A percentile compares a stretch with the other conserved stretches of the same genome.
Conservation (phyloP, 2,888 invertebrate genomes). For the Andrena praecox region DNA sequence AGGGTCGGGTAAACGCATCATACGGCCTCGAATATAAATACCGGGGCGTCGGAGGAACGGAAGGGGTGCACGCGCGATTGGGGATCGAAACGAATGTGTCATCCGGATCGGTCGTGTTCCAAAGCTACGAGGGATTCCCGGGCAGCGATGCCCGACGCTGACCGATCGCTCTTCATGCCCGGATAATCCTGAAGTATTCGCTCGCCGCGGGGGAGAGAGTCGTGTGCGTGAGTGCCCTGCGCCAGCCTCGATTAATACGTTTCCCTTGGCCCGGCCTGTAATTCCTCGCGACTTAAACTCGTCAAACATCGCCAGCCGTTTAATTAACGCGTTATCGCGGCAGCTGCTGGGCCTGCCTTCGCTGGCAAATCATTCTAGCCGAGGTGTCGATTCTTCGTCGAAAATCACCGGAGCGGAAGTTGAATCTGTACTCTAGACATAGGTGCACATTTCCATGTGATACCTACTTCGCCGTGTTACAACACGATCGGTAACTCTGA, state of each 20-base stretch:
- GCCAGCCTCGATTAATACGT: slow-evolving; percentile 65
- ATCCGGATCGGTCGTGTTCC: slow-evolving; percentile 68
- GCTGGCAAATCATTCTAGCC: slow-evolving; percentile 25
- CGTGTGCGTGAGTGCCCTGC: slow-evolving; percentile 26
- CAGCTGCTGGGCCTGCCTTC: neutral
- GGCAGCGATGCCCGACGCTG: slow-evolving; percentile 70
- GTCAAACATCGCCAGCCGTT: slow-evolving; percentile 49
- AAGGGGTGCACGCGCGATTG: slow-evolving; percentile 62
- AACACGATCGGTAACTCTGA: too few relatives aligned
- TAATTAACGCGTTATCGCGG: slow-evolving; percentile 56
- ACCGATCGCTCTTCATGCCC: slow-evolving; percentile 76
- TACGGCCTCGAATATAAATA: slow-evolving; percentile 76
- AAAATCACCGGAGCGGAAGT: too few relatives aligned
- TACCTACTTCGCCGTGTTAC: too few relatives aligned
- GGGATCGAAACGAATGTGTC: slow-evolving; percentile 75
- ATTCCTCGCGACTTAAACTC: slow-evolving; percentile 57
- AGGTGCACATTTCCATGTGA: too few relatives aligned
- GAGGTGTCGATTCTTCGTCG: neutral
- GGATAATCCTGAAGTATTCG: slow-evolving; percentile 67
- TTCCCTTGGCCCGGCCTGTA: slow-evolving; percentile 27
- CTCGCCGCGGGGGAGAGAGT: slow-evolving; percentile 43
- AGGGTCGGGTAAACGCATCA: slow-evolving; percentile 67
- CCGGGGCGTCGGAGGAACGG: slow-evolving; percentile 47
- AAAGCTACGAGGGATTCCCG: slow-evolving; percentile 65
- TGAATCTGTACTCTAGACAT: too few relatives aligned